Conservation (phyloP, 1,140 invertebrate species). For the Dendrolimus kikuchii region DNA sequence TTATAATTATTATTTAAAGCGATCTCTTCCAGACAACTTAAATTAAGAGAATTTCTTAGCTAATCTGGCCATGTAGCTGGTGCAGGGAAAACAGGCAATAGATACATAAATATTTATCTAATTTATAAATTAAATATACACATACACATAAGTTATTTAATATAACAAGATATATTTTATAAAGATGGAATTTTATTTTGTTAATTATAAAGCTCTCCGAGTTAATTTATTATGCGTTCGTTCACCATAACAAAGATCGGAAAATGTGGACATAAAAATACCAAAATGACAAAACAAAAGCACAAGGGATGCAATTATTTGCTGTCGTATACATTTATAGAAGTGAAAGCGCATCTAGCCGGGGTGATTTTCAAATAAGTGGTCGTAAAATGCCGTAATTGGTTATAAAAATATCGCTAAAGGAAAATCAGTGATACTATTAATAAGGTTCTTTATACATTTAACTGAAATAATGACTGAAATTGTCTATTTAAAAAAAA, state of each 20-base stretch:
- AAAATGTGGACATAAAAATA: conserved; percentile 17
- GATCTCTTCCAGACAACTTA: too few species aligned
- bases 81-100: too few species aligned
- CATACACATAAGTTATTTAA: too few species aligned
- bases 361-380: conserved; percentile 37
- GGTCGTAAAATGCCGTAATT: conserved; percentile 40
- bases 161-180: too few species aligned
- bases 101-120: too few species aligned
- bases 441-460: background rate
- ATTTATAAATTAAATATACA: too few species aligned
- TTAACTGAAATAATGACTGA: background rate
- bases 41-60: too few species aligned
- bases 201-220: background rate
- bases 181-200: background rate
- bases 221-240: background rate
- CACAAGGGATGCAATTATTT: conserved; percentile 24
- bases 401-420: conserved; percentile 8
- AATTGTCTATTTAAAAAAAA: background rate
- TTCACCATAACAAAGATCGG: background rate
- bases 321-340: conserved; percentile 16
- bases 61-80: too few species aligned
- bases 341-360: conserved; percentile 18
- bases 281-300: conserved; percentile 12
- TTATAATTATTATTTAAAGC: too few species aligned
- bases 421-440: conserved; percentile 2